phyloP scores from a whole-genome alignment of 2,888 invertebrate genomes.

The Xylota sylvarum region DNA sequence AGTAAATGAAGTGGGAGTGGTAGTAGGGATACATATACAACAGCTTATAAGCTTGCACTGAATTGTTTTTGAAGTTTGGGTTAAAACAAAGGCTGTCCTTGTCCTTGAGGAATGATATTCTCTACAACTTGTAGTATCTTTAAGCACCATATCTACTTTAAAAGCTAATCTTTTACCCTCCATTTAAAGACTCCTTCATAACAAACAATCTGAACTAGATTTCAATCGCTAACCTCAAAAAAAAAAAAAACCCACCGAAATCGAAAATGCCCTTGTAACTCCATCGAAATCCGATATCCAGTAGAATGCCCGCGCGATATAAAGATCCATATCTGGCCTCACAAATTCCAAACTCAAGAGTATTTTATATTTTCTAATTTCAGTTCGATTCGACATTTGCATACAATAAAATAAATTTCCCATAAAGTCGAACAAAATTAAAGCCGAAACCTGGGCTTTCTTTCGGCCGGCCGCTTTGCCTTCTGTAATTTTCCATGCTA shows the following conservation, averaged over 20 bases:
- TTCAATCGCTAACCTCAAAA: neutral
- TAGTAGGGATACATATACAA: no score
- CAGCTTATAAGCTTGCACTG: no score
- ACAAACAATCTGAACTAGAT: neutral
- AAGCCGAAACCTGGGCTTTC: constrained; percentile 5
- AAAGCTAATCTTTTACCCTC: no score
- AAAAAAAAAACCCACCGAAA: neutral
- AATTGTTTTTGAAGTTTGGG: no score
- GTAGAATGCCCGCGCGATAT: neutral
- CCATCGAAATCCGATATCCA: neutral
- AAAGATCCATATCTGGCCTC: neutral
- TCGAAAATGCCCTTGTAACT: constrained; percentile 1
- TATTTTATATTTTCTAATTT: constrained; percentile 10
- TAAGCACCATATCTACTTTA: no score
- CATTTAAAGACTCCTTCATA: no score
- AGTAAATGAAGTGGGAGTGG: no score
- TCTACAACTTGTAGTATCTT: no score
- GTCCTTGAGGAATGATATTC: no score
- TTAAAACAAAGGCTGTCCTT: no score
- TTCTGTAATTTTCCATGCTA: constrained; percentile 36
- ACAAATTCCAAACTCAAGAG: constrained; percentile 2
- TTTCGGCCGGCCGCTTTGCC: neutral
- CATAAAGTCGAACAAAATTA: constrained; percentile 38
- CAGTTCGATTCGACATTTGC: constrained; percentile 47
- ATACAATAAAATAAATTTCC: constrained; percentile 60